Percentiles rank a stretch among this genome's conserved stretches.
phyloP scores from a whole-genome alignment of 2,113 vertebrate genomes.

The Pteronura brasiliensis region DNA sequence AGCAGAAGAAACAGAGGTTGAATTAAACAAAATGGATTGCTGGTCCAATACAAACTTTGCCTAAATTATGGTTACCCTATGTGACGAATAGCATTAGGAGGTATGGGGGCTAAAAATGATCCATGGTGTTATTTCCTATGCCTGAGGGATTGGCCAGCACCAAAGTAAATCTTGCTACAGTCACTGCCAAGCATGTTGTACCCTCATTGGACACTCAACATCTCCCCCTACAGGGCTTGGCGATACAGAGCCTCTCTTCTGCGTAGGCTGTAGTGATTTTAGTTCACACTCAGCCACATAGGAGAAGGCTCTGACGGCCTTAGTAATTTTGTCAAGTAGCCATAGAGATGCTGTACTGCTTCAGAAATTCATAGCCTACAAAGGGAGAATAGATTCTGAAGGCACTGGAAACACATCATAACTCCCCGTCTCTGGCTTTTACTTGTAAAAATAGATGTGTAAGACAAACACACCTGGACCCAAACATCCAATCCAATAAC shows the following conservation, averaged over 20 bases:
- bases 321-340: slow-evolving; percentile 54
- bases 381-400: background rate
- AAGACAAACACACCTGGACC: background rate
- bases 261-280: background rate
- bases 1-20: background rate
- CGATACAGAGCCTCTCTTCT: background rate
- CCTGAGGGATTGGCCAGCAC: background rate
- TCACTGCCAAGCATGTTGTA: background rate
- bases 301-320: background rate
- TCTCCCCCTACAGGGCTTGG: slow-evolving; percentile 48
- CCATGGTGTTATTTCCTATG: background rate
- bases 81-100: background rate
- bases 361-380: slow-evolving; percentile 44
- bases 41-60: background rate
- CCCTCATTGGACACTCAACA: slow-evolving; percentile 14
- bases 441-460: background rate
- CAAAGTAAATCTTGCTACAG: background rate
- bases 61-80: background rate
- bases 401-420: background rate
- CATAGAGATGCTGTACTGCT: slow-evolving; percentile 28
- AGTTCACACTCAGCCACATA: background rate
- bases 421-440: background rate
- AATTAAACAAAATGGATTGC: background rate
- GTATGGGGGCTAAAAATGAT: background rate
- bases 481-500: background rate